phyloP scores from a whole-genome alignment of 2,797 vertebrate species.

The Alectoris magna region DNA sequence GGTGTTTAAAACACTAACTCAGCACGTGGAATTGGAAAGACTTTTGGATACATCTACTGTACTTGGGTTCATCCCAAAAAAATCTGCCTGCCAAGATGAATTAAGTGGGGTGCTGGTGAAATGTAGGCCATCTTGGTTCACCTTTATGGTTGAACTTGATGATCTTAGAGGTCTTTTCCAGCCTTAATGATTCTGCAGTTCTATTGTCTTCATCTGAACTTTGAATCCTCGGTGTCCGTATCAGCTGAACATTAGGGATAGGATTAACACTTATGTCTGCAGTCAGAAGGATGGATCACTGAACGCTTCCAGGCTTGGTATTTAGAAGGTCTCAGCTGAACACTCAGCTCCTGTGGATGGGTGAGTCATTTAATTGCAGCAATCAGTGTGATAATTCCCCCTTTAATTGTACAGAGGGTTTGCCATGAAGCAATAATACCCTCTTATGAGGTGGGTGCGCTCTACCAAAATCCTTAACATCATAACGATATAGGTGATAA shows the following conservation, averaged over 20 bases:
- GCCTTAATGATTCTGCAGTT: no score
- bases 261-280: not conserved
- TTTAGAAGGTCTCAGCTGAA: not conserved
- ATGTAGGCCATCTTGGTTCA: not conserved
- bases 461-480: not conserved
- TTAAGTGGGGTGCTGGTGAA: not conserved
- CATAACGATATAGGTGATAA: not conserved
- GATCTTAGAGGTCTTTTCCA: no score
- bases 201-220: not conserved
- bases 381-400: not conserved
- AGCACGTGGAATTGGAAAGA: not conserved
- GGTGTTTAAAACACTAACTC: not conserved
- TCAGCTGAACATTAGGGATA: not conserved
- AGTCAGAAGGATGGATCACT: not conserved
- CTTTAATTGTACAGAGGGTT: not conserved
- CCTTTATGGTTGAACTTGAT: no score
- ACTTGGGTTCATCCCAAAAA: not conserved
- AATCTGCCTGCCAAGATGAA: not conserved
- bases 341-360: not conserved
- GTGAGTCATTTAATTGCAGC: not conserved
- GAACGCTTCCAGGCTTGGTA: not conserved
- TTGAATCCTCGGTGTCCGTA: not conserved
- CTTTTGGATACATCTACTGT: not conserved
- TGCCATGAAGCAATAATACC: not conserved
- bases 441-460: fast-evolving